Evolutionary conservation across 2,888 invertebrate genomes (phyloP).

Genomic region (Troglohyphantes excavatus): DNA sequence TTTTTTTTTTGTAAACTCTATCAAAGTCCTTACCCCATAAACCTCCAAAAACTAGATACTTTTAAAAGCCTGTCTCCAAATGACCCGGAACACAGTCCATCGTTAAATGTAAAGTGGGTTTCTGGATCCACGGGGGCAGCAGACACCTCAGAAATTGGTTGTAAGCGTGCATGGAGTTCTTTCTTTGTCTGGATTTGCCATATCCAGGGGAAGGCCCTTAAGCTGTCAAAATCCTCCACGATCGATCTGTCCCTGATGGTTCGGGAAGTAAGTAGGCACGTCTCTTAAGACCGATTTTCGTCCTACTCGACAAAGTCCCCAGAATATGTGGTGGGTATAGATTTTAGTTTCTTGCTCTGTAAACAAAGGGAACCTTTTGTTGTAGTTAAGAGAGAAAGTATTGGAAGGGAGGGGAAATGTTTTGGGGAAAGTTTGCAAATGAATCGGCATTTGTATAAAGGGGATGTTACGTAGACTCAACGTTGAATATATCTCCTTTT

Average conservation of each 20-base stretch:
- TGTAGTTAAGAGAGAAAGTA: no score
- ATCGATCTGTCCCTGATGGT: conserved; percentile 16
- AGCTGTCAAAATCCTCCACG: conserved; percentile 23
- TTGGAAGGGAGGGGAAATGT: no score
- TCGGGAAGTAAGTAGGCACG: not conserved
- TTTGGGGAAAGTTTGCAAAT: no score
- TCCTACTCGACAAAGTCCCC: not conserved
- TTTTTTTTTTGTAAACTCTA: no score
- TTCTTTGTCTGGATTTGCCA: not conserved
- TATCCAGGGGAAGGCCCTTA: not conserved
- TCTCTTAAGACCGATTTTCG: not conserved
- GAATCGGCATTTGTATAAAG: no score
- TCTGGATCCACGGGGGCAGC: not conserved
- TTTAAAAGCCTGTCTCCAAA: no score
- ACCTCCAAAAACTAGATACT: no score
- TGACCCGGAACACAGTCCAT: no score
- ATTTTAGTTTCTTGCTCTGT: not conserved
- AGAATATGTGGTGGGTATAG: not conserved
- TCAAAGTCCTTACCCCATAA: no score
- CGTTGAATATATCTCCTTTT: no score
- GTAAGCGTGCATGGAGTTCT: not conserved
- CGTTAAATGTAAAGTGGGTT: not conserved
- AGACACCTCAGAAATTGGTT: not conserved
- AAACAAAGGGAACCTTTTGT: no score
- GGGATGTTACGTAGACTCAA: no score